Percentiles rank a stretch among this genome's conserved stretches.
These are phyloP conservation scores for Prolemur simus DNA, from an alignment of 2,113 vertebrate genomes.

Conservation along the genomic window DNA sequence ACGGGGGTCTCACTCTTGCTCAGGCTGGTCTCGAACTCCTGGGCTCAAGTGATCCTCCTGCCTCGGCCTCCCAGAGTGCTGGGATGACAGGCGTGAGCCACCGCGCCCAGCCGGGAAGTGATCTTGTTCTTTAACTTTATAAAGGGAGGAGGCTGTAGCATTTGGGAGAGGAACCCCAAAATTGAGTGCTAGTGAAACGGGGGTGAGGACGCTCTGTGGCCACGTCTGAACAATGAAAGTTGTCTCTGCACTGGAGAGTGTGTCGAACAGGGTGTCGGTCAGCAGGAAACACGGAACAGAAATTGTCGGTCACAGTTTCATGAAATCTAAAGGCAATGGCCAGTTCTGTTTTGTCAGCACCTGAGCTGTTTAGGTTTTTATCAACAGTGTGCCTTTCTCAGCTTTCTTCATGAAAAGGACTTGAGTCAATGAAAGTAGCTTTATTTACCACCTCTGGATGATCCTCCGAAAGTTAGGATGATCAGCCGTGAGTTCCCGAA, in stretches of 20 bases:
- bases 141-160: neutral
- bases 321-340: neutral
- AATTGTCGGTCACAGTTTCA: neutral
- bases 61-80: too few relatives aligned
- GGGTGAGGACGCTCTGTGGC: fast-evolving
- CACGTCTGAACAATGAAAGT: neutral
- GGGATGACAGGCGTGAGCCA: too few relatives aligned
- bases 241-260: neutral
- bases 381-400: neutral
- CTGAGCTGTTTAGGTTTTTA: neutral
- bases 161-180: neutral
- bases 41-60: too few relatives aligned
- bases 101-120: neutral
- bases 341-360: neutral
- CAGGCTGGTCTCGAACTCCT: too few relatives aligned
- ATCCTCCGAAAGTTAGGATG: neutral
- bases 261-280: neutral
- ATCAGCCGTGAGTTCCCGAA: neutral
- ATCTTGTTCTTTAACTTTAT: neutral
- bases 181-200: neutral
- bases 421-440: neutral
- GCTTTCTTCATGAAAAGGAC: neutral
- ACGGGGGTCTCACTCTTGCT: too few relatives aligned
- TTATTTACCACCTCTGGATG: neutral
- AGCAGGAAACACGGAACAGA: neutral